These are phyloP conservation scores for Incurvaria masculella DNA, from an alignment of 2,888 invertebrate species.

Conservation along the genomic window DNA sequence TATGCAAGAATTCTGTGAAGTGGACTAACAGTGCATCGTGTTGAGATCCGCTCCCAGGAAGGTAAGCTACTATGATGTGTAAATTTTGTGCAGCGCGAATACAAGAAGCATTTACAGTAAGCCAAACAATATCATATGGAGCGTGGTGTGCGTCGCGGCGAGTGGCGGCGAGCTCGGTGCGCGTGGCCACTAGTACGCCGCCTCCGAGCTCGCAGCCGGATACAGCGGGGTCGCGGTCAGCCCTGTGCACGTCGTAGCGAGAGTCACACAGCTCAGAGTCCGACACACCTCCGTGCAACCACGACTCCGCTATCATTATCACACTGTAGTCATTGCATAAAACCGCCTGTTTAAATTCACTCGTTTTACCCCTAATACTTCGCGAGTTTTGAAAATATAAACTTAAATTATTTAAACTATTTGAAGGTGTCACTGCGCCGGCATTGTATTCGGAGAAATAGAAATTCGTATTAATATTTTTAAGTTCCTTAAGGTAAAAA, in stretches of 20 bases:
- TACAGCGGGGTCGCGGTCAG: background rate
- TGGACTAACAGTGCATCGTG: background rate
- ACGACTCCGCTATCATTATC: background rate
- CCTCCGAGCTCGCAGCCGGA: background rate
- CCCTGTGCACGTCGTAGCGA: background rate
- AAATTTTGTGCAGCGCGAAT: background rate
- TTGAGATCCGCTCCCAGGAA: background rate
- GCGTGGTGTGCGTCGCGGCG: background rate
- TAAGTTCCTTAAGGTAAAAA: too few species aligned
- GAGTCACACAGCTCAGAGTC: background rate
- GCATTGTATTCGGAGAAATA: background rate
- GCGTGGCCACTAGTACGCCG: background rate
- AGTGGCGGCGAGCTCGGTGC: background rate
- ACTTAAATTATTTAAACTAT: background rate
- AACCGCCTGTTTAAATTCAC: background rate
- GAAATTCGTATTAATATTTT: background rate
- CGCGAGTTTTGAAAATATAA: slow-evolving; percentile 1
- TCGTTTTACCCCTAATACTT: slow-evolving; percentile 1
- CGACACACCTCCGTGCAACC: background rate
- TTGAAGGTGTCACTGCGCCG: too few species aligned
- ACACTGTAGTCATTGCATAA: background rate
- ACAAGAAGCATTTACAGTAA: background rate
- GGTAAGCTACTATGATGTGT: background rate
- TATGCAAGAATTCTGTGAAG: background rate
- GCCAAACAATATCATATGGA: background rate